These are phyloP conservation scores for Branchellion lobata DNA, from an alignment of 2,888 invertebrate species.

Conservation along the genomic window DNA sequence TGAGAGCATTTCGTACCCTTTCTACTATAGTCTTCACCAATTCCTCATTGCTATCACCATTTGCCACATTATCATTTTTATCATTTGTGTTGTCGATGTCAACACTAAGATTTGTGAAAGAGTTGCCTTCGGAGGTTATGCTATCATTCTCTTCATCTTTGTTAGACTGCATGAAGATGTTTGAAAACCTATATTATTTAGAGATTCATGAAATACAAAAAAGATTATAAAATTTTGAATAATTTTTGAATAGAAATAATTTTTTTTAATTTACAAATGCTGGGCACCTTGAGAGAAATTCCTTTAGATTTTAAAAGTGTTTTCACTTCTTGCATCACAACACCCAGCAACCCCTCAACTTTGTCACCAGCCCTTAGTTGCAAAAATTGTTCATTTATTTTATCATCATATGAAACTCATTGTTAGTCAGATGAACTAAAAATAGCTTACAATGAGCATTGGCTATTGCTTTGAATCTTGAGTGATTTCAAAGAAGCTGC, in stretches of 20 bases:
- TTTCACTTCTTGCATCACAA: neutral
- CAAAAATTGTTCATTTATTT: no score
- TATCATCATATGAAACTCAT: no score
- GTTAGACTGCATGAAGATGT: no score
- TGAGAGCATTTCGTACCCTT: neutral
- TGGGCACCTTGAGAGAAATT: neutral
- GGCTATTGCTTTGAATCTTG: neutral
- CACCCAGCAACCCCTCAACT: neutral
- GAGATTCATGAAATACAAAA: no score
- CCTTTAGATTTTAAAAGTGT: constrained; percentile 7
- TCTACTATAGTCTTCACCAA: neutral
- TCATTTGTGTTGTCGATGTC: neutral
- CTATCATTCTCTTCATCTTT: neutral
- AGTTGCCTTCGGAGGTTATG: neutral
- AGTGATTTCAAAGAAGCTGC: neutral
- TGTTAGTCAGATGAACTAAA: no score
- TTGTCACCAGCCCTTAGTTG: neutral
- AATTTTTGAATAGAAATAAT: no score
- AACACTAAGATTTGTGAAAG: neutral
- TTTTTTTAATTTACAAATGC: no score
- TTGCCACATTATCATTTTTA: neutral
- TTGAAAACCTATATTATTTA: no score
- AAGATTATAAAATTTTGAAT: no score
- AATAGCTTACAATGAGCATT: neutral
- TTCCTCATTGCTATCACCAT: neutral